A percentile compares a stretch with the other conserved stretches of the same genome.
These are phyloP conservation scores for Oreochromis tanganicae DNA, from an alignment of 2,113 vertebrate species.

Conservation along the genomic window DNA sequence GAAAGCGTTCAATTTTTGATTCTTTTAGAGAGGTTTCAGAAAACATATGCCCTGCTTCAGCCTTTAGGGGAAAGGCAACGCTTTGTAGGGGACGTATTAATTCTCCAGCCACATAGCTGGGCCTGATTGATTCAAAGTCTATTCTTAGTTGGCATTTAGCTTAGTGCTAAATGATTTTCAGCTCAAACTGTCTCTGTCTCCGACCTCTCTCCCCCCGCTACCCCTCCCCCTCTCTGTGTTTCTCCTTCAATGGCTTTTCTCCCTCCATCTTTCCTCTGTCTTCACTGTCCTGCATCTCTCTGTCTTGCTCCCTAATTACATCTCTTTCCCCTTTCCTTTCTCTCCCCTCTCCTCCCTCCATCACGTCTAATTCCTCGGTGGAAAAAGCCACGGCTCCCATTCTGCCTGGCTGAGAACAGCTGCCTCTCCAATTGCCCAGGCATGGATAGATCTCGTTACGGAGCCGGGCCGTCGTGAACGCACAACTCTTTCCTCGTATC, in stretches of 20 bases:
- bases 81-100: conserved; percentile 63
- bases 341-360: background rate
- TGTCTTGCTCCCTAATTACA: conserved; percentile 46
- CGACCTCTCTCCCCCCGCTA: background rate
- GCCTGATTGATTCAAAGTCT: conserved; percentile 74
- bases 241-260: background rate
- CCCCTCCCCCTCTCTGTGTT: background rate
- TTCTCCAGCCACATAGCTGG: conserved; percentile 53
- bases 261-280: background rate
- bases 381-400: conserved; percentile 2
- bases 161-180: conserved; percentile 73
- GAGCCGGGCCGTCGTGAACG: background rate
- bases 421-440: conserved; percentile 36
- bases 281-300: background rate
- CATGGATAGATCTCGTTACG: conserved; percentile 44
- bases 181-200: conserved; percentile 50
- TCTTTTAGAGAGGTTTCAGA: background rate
- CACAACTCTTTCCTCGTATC: background rate
- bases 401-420: conserved; percentile 19
- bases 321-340: background rate
- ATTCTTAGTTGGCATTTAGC: conserved; percentile 78
- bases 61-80: conserved; percentile 1
- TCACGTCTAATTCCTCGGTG: conserved; percentile 35
- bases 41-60: conserved; percentile 15
- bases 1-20: background rate